phyloP scores from a whole-genome alignment of 1,140 invertebrate species.

The Battus philenor region DNA sequence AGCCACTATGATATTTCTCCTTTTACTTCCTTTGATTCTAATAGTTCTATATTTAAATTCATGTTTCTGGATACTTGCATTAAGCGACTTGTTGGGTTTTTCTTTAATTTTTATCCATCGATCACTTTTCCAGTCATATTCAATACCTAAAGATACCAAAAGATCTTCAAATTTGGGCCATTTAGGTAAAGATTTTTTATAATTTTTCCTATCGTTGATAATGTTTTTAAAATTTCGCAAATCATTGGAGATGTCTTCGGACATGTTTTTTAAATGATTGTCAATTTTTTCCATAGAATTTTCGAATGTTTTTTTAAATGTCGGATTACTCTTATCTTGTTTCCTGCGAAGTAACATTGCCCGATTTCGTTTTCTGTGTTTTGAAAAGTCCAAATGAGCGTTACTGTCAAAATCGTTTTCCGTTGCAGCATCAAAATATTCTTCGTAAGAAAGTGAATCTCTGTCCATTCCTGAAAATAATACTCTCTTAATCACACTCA shows the following conservation, averaged over 20 bases:
- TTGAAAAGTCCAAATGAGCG: not conserved
- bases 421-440: not conserved
- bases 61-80: constrained; percentile 46
- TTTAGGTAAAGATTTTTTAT: too few species aligned
- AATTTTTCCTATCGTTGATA: too few species aligned
- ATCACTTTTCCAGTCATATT: constrained; percentile 67
- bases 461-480: constrained; percentile 3
- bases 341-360: too few species aligned
- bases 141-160: constrained; percentile 53
- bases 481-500: too few species aligned
- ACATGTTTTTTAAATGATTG: too few species aligned
- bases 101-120: constrained; percentile 64
- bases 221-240: too few species aligned
- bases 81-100: constrained; percentile 37
- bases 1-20: constrained; percentile 59
- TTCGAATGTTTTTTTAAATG: too few species aligned
- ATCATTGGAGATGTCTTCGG: too few species aligned
- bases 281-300: too few species aligned
- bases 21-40: constrained; percentile 63
- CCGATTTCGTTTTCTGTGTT: not conserved
- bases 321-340: too few species aligned
- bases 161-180: constrained; percentile 68
- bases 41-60: constrained; percentile 62
- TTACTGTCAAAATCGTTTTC: not conserved
- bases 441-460: not conserved